These are phyloP conservation scores for Glaucidium brasilianum DNA, from an alignment of 2,113 vertebrate species.

Conservation along the genomic window DNA sequence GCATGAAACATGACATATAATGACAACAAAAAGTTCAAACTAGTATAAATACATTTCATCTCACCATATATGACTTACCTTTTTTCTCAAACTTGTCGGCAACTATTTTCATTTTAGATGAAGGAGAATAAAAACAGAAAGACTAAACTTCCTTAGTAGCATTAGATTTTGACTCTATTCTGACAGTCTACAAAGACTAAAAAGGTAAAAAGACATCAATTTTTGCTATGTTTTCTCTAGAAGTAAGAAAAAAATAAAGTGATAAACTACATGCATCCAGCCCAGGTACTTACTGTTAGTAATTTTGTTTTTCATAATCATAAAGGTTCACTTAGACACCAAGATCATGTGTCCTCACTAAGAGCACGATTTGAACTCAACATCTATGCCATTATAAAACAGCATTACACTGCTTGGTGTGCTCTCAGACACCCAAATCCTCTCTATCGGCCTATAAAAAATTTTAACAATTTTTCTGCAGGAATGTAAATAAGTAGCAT, in stretches of 20 bases:
- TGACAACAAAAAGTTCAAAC: neutral
- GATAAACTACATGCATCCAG: fast-evolving
- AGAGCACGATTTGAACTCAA: neutral
- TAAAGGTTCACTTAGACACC: neutral
- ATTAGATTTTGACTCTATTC: neutral
- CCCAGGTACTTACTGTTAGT: neutral
- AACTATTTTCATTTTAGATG: neutral
- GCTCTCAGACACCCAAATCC: neutral
- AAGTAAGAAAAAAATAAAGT: neutral
- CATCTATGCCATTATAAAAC: neutral
- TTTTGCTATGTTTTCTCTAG: neutral
- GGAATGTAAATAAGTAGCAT: neutral
- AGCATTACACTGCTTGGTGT: neutral
- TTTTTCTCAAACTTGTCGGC: neutral
- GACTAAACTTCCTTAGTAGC: neutral
- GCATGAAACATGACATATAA: neutral
- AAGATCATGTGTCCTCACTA: neutral
- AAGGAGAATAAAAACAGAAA: neutral
- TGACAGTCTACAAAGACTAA: neutral
- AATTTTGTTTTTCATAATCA: neutral
- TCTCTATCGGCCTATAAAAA: neutral
- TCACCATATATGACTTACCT: neutral
- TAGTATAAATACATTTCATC: neutral
- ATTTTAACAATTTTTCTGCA: neutral
- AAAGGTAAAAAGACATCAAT: neutral